Conservation (phyloP, 2,888 invertebrate species). For the Nomada fucata region DNA sequence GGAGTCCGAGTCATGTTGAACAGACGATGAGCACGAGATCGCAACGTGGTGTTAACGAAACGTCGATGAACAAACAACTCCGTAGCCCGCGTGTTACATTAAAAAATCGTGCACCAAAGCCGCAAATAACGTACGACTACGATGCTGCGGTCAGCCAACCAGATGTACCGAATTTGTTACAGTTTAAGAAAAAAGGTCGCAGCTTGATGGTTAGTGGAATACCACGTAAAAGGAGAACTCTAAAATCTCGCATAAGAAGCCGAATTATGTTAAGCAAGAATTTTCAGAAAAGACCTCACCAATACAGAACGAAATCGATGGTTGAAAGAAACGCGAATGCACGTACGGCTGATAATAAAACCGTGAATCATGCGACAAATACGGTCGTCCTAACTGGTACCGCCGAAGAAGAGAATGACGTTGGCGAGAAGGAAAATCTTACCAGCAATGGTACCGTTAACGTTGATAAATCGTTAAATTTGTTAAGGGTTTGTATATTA, state of each 20-base stretch:
- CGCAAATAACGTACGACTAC: slow-evolving; percentile 63
- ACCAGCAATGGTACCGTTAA: not conserved
- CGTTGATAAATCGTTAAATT: slow-evolving; percentile 1
- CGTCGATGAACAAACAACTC: slow-evolving; percentile 28
- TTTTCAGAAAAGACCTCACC: slow-evolving; percentile 50
- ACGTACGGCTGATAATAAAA: not conserved
- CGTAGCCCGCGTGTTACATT: slow-evolving; percentile 10
- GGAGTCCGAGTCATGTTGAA: slow-evolving; percentile 63
- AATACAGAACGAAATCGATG: slow-evolving; percentile 12
- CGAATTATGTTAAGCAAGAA: slow-evolving; percentile 36
- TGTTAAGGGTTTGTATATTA: slow-evolving; percentile 22
- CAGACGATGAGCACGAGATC: slow-evolving; percentile 66
- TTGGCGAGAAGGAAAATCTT: slow-evolving; percentile 28
- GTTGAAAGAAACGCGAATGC: not conserved
- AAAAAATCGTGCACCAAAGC: slow-evolving; percentile 23
- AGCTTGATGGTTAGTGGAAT: slow-evolving; percentile 32
- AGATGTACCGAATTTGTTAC: slow-evolving; percentile 62
- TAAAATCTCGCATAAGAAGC: slow-evolving; percentile 19
- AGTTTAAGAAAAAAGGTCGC: slow-evolving; percentile 25
- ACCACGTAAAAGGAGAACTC: slow-evolving; percentile 18
- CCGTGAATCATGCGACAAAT: not conserved
- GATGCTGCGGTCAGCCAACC: slow-evolving; percentile 70
- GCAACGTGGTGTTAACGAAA: slow-evolving; percentile 46
- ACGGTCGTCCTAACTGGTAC: not conserved
- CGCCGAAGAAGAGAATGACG: slow-evolving; percentile 7